A percentile compares a stretch with the other conserved stretches of the same genome.
Evolutionary conservation across 2,113 vertebrate genomes (phyloP).

Genomic region (Rhea pennata): DNA sequence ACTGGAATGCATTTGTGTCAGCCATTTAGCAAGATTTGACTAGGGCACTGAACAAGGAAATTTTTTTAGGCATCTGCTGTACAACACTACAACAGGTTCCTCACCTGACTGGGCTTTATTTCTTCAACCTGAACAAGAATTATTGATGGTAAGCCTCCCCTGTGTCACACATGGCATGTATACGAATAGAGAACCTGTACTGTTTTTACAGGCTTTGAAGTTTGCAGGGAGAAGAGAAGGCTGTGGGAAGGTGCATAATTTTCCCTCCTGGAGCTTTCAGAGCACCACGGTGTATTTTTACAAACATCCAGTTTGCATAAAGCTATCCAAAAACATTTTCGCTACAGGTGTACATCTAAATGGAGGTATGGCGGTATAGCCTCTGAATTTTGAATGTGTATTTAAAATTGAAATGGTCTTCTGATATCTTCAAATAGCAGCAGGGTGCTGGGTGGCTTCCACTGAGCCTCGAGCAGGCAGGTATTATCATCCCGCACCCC

Average conservation of each 20-base stretch:
- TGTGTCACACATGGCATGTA: neutral
- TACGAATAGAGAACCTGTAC: neutral
- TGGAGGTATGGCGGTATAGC: neutral
- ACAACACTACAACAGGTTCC: neutral
- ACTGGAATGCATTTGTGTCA: neutral
- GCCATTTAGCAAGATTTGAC: neutral
- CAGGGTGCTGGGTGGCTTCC: neutral
- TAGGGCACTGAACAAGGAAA: neutral
- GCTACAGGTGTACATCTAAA: neutral
- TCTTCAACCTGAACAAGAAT: neutral
- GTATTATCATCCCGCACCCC: neutral
- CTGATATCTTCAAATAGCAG: conserved; percentile 6
- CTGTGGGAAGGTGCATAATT: neutral
- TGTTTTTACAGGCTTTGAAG: neutral
- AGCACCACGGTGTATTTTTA: neutral
- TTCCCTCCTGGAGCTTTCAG: neutral
- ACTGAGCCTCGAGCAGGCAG: neutral
- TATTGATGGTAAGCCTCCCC: neutral
- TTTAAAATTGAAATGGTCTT: conserved; percentile 47
- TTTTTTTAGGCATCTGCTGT: neutral
- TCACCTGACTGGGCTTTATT: neutral
- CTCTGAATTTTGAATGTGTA: neutral
- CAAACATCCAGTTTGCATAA: neutral
- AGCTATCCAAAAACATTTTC: neutral
- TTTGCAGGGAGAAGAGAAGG: neutral